Evolutionary conservation across 2,888 invertebrate genomes (phyloP).

Genomic region (Harpalus rufipes): DNA sequence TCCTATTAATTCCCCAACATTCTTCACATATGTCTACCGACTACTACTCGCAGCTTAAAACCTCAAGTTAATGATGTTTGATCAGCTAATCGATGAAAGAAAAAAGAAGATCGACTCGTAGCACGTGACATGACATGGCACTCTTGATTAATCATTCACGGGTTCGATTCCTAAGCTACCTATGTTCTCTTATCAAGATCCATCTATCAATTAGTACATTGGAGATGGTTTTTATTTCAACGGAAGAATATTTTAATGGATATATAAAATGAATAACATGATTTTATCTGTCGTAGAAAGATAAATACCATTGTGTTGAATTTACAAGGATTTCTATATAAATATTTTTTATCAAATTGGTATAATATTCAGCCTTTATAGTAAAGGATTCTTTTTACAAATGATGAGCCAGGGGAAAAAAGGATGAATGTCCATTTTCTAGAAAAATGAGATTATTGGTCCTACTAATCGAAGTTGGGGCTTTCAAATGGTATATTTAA

Average conservation of each 20-base stretch:
- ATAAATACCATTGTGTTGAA: neutral
- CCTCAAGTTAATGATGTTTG: constrained; percentile 60
- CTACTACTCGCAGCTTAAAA: constrained; percentile 37
- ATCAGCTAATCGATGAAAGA: constrained; percentile 61
- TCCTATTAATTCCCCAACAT: constrained; percentile 32
- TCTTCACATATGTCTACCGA: constrained; percentile 33
- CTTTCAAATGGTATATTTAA: too few relatives aligned
- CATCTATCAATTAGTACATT: constrained; percentile 34
- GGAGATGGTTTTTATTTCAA: neutral
- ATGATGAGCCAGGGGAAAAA: too few relatives aligned
- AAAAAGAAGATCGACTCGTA: constrained; percentile 52
- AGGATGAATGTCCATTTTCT: too few relatives aligned
- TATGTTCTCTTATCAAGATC: constrained; percentile 31
- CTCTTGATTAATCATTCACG: constrained; percentile 58
- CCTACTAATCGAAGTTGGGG: too few relatives aligned
- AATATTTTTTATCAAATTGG: neutral
- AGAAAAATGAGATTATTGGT: too few relatives aligned
- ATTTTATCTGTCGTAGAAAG: neutral
- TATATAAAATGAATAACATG: constrained; percentile 7
- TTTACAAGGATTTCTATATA: neutral
- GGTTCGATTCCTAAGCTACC: constrained; percentile 55
- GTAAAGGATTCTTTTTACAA: too few relatives aligned
- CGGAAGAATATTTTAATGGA: constrained; percentile 18
- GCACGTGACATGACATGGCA: constrained; percentile 55
- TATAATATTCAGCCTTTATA: neutral